Base-by-base conservation (phyloP, 2,113 vertebrate genomes). In the Muntiacus muntjak region DNA sequence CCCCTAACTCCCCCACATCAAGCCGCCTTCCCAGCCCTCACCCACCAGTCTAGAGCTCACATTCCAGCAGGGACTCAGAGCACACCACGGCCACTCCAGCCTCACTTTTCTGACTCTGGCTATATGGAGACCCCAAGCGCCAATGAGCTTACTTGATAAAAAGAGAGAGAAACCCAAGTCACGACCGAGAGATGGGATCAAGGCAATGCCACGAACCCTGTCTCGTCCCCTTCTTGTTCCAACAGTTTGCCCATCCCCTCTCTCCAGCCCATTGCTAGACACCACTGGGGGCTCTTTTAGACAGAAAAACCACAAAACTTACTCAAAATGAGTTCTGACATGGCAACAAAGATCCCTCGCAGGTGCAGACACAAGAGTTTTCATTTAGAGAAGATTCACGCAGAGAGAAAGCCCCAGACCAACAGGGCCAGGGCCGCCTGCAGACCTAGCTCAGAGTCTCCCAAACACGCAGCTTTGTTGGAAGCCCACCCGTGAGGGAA, bases 241-340 rank as follows among this genome's bases (percentile, higher is more conserved):
- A 30, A 7, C 0, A 13, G 19, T 43, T n/a, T 10, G 0, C 36
- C 71, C 1, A 8, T 3, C 15, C 6, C 4, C 47, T 3, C 30
- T 3, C 23, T 33, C 28, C 12, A 3, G 4, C 10, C 43, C 1
- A 33, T n/a, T 0, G 7, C 21, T 50, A 19, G 43, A 43, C 10
- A 3, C 21, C 17, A 19, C n/a, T 1, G 19, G 7, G 47, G 14
- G 26, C 45, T 11, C 40, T 6, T 2, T 9, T 7, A 50, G 4
- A 36, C 12, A 28, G 3, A 60, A 52, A 60, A 86, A 16, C 7
- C 8, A 5, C 17, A n/a, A 40, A 16, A 96, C 97, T 98, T 71
- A 98, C 97, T 97, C 87, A 98, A 6, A 78, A 97, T 97, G 7
- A 97, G 94, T 28, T 98, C 97, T 3, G 98, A 88, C 97, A 96